A percentile compares a stretch with the other conserved stretches of the same genome.
phyloP scores from a whole-genome alignment of 2,888 invertebrate species.

The Monochamus alternatus region DNA sequence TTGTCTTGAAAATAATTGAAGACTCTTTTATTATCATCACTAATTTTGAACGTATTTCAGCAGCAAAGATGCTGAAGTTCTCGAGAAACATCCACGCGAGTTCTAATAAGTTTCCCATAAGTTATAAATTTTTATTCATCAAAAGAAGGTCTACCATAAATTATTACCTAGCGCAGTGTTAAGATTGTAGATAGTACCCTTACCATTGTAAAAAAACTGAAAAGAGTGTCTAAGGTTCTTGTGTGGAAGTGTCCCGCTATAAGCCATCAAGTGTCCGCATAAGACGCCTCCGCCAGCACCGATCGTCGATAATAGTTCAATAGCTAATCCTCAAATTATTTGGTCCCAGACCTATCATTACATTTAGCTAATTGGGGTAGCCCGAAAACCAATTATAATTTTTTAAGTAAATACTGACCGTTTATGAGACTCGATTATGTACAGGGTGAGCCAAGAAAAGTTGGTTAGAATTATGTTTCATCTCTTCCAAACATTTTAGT shows the following conservation, averaged over 20 bases:
- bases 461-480: not conserved
- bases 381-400: slow-evolving; percentile 68
- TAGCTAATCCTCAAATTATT: slow-evolving; percentile 68
- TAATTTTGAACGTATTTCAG: no score
- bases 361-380: slow-evolving; percentile 69
- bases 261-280: slow-evolving; percentile 52
- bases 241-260: slow-evolving; percentile 31
- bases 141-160: not conserved
- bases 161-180: slow-evolving; percentile 28
- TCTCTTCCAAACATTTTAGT: not conserved
- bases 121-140: slow-evolving; percentile 13
- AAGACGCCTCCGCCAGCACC: slow-evolving; percentile 65
- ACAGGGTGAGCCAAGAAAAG: slow-evolving; percentile 19
- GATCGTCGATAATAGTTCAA: slow-evolving; percentile 68
- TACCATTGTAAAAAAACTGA: slow-evolving; percentile 32
- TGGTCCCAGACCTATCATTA: slow-evolving; percentile 68
- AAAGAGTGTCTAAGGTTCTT: not conserved
- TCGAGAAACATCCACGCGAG: not conserved
- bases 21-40: no score
- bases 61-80: no score
- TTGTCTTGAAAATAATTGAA: no score
- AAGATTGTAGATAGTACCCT: slow-evolving; percentile 35
- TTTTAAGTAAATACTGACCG: slow-evolving; percentile 65
- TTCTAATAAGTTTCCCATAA: slow-evolving; percentile 4
- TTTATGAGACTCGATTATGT: slow-evolving; percentile 47